phyloP scores from a whole-genome alignment of 2,888 invertebrate species.

The Sympetrum striolatum region DNA sequence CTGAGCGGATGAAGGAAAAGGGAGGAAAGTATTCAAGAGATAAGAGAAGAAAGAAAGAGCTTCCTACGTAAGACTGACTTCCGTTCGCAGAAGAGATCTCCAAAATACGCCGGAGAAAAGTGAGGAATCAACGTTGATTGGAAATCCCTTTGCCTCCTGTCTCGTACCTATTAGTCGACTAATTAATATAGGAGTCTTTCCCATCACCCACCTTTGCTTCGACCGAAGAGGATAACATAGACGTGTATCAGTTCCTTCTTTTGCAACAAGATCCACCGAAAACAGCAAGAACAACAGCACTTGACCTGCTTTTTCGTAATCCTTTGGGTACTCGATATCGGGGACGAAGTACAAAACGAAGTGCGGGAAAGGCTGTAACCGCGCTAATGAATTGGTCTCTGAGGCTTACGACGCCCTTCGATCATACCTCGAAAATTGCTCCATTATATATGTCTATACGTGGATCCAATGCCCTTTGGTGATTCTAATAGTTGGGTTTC shows the following conservation, averaged over 20 bases:
- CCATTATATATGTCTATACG: too few species aligned
- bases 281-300: background rate
- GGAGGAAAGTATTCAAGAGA: too few species aligned
- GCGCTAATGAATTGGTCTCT: background rate
- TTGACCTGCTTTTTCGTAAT: background rate
- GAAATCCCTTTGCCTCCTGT: background rate
- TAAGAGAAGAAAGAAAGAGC: too few species aligned
- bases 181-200: background rate
- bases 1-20: too few species aligned
- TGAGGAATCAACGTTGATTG: background rate
- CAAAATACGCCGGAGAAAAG: background rate
- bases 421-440: too few species aligned
- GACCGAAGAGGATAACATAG: background rate
- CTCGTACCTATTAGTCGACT: background rate
- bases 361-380: background rate
- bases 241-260: background rate
- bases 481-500: too few species aligned
- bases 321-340: background rate
- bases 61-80: background rate
- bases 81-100: background rate
- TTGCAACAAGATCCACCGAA: background rate
- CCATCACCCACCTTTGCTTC: background rate
- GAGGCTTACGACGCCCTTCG: background rate
- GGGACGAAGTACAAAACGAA: background rate
- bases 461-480: too few species aligned